These are phyloP conservation scores for Alaudala cheleensis DNA, from an alignment of 2,113 vertebrate species.

Conservation along the genomic window DNA sequence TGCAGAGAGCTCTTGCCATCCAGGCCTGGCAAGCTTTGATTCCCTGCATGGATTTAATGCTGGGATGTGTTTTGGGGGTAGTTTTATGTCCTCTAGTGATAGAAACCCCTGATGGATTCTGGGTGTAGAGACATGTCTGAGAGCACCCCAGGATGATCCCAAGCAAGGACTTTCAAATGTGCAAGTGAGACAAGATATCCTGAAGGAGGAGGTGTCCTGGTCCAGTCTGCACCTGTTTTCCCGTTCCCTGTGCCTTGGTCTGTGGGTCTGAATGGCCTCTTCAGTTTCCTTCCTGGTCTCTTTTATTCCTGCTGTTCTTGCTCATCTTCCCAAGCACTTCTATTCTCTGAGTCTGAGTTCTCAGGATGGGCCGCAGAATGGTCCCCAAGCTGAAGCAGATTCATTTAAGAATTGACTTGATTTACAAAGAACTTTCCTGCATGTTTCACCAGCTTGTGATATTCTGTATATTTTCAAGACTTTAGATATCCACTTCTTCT, in stretches of 20 bases:
- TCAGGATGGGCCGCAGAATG: neutral
- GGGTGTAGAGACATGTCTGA: neutral
- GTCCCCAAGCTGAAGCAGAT: neutral
- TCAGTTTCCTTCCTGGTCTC: neutral
- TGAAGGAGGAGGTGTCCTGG: neutral
- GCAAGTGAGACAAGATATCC: neutral
- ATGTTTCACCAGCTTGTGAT: neutral
- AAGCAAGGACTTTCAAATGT: neutral
- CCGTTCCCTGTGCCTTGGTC: rapidly evolving
- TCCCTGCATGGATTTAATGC: neutral
- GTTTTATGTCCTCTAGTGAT: neutral
- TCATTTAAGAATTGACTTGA: neutral
- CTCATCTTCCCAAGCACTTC: neutral
- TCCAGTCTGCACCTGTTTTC: neutral
- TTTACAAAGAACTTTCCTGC: neutral
- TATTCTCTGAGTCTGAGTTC: neutral
- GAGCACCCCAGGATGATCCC: neutral
- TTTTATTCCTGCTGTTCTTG: neutral
- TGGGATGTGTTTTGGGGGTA: neutral
- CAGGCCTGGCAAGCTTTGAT: neutral
- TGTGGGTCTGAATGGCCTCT: neutral
- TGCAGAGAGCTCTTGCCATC: neutral
- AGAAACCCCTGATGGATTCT: neutral
- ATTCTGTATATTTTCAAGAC: neutral
- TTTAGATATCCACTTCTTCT: neutral